These are phyloP conservation scores for Dascyllus trimaculatus DNA, from an alignment of 2,113 vertebrate species.

Conservation along the genomic window DNA sequence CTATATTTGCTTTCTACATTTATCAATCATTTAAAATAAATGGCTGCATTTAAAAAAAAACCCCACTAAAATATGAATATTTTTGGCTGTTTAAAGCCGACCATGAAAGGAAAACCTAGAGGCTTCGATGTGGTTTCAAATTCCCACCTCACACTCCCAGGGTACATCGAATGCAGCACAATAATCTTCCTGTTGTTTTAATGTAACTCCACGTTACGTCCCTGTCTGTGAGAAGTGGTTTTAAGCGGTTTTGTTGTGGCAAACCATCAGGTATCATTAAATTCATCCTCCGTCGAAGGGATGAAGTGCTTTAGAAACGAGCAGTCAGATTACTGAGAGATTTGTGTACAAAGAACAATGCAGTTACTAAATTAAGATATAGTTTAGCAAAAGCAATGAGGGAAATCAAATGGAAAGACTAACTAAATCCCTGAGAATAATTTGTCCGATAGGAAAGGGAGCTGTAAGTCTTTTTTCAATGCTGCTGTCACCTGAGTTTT, in stretches of 20 bases:
- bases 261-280: slow-evolving; percentile 66
- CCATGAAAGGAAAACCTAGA: too few relatives aligned
- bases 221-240: slow-evolving; percentile 78
- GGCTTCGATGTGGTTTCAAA: too few relatives aligned
- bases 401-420: slow-evolving; percentile 59
- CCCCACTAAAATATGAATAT: too few relatives aligned
- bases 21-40: too few relatives aligned
- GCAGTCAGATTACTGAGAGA: slow-evolving; percentile 49
- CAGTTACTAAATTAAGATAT: slow-evolving; percentile 68
- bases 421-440: slow-evolving; percentile 58
- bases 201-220: slow-evolving; percentile 6
- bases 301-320: slow-evolving; percentile 52
- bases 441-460: slow-evolving; percentile 65
- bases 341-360: slow-evolving; percentile 69
- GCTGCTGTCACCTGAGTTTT: slow-evolving; percentile 83
- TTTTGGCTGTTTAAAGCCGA: too few relatives aligned
- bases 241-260: slow-evolving; percentile 82
- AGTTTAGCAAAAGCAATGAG: slow-evolving; percentile 64
- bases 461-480: slow-evolving; percentile 74
- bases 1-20: too few relatives aligned
- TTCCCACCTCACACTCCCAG: too few relatives aligned
- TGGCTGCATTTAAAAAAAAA: too few relatives aligned
- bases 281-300: slow-evolving; percentile 49
- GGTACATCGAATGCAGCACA: too few relatives aligned
- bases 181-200: background rate